phyloP scores from a whole-genome alignment of 2,113 vertebrate genomes.

The Elephas maximus region DNA sequence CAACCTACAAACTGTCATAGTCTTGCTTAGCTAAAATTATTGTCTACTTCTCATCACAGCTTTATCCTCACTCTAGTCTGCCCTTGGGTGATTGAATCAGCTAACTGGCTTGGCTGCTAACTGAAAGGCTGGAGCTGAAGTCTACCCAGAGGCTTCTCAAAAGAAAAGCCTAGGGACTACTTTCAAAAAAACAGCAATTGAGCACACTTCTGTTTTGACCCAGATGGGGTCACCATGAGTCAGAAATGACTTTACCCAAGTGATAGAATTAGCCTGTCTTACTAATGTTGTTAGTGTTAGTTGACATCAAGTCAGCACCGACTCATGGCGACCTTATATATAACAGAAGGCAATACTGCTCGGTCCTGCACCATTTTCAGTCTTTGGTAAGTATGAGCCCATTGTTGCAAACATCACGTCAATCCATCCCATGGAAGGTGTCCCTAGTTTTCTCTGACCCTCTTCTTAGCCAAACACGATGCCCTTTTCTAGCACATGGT shows the following conservation, averaged over 20 bases:
- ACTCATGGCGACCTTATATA: not conserved
- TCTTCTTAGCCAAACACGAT: not conserved
- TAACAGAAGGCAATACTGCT: no score
- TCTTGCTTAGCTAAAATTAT: not conserved
- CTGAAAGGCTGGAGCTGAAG: not conserved
- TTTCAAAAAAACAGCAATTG: not conserved
- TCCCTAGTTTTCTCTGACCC: not conserved
- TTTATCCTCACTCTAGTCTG: not conserved
- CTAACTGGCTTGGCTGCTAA: not conserved
- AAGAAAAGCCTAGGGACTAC: not conserved
- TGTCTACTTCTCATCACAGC: not conserved
- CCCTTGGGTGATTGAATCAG: no score
- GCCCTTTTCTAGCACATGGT: not conserved
- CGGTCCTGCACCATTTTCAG: not conserved
- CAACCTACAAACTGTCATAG: not conserved
- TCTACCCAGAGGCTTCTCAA: not conserved
- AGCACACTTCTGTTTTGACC: not conserved
- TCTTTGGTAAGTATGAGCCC: not conserved
- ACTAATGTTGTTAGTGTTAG: not conserved
- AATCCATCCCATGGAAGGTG: not conserved
- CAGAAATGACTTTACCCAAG: not conserved
- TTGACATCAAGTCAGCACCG: not conserved
- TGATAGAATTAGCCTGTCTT: not conserved
- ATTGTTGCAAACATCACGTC: not conserved
- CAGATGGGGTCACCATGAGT: not conserved